Conservation (phyloP, 2,888 invertebrate species). For the Tenodera sinensis region DNA sequence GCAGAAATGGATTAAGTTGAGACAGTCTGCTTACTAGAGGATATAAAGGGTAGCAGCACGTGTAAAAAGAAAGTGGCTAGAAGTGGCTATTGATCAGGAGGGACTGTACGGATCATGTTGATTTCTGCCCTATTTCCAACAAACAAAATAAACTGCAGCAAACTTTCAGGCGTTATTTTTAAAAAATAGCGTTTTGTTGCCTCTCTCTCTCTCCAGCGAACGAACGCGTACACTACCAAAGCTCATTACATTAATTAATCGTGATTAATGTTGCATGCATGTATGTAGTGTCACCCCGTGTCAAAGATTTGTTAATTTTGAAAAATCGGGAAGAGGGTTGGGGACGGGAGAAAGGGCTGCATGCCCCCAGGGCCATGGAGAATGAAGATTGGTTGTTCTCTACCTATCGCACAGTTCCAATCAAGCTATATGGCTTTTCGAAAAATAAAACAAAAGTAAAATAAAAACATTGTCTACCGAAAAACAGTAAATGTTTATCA, state of each 20-base stretch:
- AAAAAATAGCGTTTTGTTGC: background rate
- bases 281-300: slow-evolving; percentile 34
- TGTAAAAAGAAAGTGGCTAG: background rate
- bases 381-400: slow-evolving; percentile 29
- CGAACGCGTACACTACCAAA: slow-evolving; percentile 7
- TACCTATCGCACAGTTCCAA: slow-evolving; percentile 13
- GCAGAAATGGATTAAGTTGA: background rate
- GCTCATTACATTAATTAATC: slow-evolving; percentile 27
- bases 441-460: slow-evolving; percentile 13
- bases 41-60: too few relatives aligned
- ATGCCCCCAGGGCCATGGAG: slow-evolving; percentile 13
- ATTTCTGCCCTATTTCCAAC: background rate
- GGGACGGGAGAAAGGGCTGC: background rate
- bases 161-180: slow-evolving; percentile 5
- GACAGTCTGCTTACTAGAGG: background rate
- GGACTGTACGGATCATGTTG: background rate
- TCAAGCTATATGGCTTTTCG: slow-evolving; percentile 16
- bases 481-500: slow-evolving; percentile 21
- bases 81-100: background rate
- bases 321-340: slow-evolving; percentile 40
- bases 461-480: slow-evolving; percentile 14
- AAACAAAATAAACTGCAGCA: slow-evolving; percentile 6
- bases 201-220: background rate
- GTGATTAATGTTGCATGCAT: slow-evolving; percentile 26
- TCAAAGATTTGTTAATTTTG: slow-evolving; percentile 46